Base-by-base conservation (phyloP, 2,113 vertebrate species). In the Semicossyphus pulcher region DNA sequence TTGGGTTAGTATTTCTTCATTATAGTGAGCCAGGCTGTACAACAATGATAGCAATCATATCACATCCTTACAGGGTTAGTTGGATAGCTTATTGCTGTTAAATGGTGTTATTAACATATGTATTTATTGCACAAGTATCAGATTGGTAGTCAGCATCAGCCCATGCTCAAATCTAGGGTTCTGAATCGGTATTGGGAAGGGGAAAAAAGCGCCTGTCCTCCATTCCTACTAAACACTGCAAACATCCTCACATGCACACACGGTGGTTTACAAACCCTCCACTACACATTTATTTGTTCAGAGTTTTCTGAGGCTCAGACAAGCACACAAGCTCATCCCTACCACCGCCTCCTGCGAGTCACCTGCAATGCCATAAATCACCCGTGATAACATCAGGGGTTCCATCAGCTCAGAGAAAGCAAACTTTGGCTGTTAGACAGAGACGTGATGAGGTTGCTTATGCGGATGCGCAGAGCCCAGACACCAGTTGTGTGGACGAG, bases 371-470 rank as follows among this genome's bases (percentile, higher is more conserved):
- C 20, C 66, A 60, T 83, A 63, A 72, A 77, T 82, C 83, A 72
- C 7, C 59, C 7, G 0, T 49, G 79, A 81, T 81, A 81, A 58
- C 78, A 81, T 86, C 85, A 51, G 57, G 58, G 31, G 42, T 31
- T 70, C 67, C 62, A 72, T 84, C 80, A 61, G 67, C 69, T 83
- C 65, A 20, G 36, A 2, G 64, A 76, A 78, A 78, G 52, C 45
- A 51, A 90, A 89, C 83, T 90, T 83, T 78, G 59, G 65, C 60
- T 82, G 80, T 74, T 39, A 47, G 82, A 62, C 2, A 1, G 56
- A 41, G 78, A 91, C 89, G 89, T 91, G 91, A 92, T 23, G 64
- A 72, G 89, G 52, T 57, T 89, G 45, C 85, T 88, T 79, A 92
- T 88, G 84, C 49, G 47, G 58, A 51, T 81, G 69, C 73, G 57